Conservation (phyloP, 2,113 vertebrate genomes). For the Spea bombifrons region DNA sequence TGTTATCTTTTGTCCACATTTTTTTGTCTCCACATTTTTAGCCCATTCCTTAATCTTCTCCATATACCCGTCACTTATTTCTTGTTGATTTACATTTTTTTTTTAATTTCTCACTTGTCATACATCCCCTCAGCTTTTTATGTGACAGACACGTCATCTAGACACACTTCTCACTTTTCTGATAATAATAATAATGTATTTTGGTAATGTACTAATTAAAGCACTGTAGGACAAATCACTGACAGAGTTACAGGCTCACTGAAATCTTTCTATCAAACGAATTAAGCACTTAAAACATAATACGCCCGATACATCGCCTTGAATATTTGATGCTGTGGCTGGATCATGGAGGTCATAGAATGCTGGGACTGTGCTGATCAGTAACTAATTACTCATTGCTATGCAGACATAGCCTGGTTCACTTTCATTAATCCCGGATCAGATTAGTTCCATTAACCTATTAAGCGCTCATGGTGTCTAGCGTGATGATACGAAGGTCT, state of each 20-base stretch:
- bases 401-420: conserved; percentile 11
- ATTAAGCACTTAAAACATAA: conserved; percentile 21
- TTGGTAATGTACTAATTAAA: conserved; percentile 20
- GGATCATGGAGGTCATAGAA: conserved; percentile 23
- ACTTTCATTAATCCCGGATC: conserved; percentile 19
- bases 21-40: not conserved
- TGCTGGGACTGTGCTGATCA: conserved; percentile 3
- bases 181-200: not conserved
- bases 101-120: not conserved
- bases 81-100: not conserved
- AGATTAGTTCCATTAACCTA: conserved; percentile 3
- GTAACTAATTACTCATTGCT: conserved; percentile 27
- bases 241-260: not conserved
- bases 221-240: not conserved
- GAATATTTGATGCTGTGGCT: not conserved
- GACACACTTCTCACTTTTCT: not conserved
- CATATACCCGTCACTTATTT: not conserved
- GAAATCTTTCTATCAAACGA: conserved; percentile 10
- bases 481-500: not conserved
- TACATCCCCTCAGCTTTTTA: not conserved
- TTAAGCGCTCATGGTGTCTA: not conserved
- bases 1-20: not conserved
- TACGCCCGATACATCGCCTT: conserved; percentile 4
- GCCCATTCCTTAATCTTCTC: not conserved
- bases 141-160: not conserved